A percentile compares a stretch with the other conserved stretches of the same genome.
Conservation (phyloP, 2,888 invertebrate species). For the Phania funesta region DNA sequence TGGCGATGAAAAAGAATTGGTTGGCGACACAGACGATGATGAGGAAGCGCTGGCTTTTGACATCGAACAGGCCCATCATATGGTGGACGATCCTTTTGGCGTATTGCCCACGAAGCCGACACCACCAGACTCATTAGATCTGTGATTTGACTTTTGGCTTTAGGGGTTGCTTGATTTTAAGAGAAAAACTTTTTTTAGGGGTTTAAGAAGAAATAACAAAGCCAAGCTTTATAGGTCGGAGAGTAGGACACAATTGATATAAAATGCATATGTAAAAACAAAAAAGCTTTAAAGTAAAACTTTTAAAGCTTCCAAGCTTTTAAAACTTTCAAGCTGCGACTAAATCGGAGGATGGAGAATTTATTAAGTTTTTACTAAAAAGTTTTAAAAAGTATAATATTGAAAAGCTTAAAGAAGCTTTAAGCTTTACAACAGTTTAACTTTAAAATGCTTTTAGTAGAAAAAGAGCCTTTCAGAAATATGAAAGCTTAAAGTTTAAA, state of each 20-base stretch:
- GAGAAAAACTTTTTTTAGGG: constrained; percentile 8
- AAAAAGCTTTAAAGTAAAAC: background rate
- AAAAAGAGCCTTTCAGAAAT: background rate
- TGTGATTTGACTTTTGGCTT: constrained; percentile 80
- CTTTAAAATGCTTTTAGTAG: background rate
- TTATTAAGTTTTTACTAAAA: background rate
- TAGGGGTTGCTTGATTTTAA: constrained; percentile 53
- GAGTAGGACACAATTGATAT: constrained; percentile 26
- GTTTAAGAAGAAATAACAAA: constrained; percentile 15
- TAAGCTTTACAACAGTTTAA: background rate
- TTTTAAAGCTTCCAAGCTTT: background rate
- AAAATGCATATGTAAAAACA: background rate
- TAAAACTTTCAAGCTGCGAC: no score
- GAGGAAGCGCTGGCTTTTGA: constrained; percentile 71
- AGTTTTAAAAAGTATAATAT: background rate
- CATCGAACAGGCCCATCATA: constrained; percentile 56
- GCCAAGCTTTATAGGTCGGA: constrained; percentile 38
- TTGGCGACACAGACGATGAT: constrained; percentile 66
- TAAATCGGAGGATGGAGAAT: no score
- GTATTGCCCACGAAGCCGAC: constrained; percentile 83
- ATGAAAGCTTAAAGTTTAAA: background rate
- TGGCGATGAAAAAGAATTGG: constrained; percentile 78
- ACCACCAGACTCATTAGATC: constrained; percentile 82
- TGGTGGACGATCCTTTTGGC: constrained; percentile 81
- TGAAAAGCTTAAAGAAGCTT: background rate